Evolutionary conservation across 2,113 vertebrate species (phyloP), one percentile per base, ranked within the genome.

Genomic region (Rhegmatorhina hoffmannsi): DNA sequence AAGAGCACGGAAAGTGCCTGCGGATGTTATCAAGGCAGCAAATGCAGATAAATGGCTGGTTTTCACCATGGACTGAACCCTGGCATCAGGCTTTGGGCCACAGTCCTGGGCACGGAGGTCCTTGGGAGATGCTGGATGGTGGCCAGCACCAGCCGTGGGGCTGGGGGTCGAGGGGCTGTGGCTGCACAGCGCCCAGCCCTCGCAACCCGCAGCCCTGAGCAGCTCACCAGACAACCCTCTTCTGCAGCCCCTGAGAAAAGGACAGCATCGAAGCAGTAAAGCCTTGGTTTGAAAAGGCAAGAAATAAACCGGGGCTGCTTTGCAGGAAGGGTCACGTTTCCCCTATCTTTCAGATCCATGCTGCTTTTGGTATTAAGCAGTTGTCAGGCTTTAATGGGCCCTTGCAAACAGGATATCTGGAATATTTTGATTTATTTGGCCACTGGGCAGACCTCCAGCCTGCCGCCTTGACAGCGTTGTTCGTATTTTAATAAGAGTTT

Each of bases 361-460:
- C 81, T 96, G 95, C 86, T 88, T 95, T 92, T 31, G 64, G 84
- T 83, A 50, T 92, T 90, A 87, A 88, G 82, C 84, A 49, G 72
- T 94, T 95, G 96, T 96, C 87, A 96, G 84, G 89, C 94, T 95
- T 97, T 97, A 98, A 97, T 87, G 96, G 96, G 96, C 3, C 55
- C 96, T 96, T 92, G 95, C 96, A 97, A 97, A 96, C 92, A 76
- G 85, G 84, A 83, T 93, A 95, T 94, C 72, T 77, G 96, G 95
- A 92, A 91, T 95, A 95, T 63, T 96, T 95, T 82, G 96, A 97
- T 98, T 94, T 94, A 96, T 97, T 95, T 96, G 97, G 96, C 94
- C 87, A 91, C 91, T 70, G 94, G 95, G 97, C 95, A 97, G 89
- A 94, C 95, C 86, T 95, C 91, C 21, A 73, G 86, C 83, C 96